phyloP scores from a whole-genome alignment of 92 coral and sea anemone species.

The Siderastrea siderea region DNA sequence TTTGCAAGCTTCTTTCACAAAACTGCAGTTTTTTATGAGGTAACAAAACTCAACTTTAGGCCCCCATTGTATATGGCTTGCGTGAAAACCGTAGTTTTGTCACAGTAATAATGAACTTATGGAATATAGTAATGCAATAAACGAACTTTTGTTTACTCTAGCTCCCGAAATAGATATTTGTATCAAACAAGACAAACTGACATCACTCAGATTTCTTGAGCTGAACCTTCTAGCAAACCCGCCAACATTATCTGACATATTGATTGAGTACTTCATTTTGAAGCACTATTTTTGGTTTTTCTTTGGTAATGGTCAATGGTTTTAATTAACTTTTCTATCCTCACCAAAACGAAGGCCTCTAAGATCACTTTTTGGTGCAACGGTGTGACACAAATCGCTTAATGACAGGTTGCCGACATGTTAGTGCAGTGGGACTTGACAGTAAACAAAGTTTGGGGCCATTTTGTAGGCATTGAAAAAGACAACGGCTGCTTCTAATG shows the following conservation, averaged over 20 bases:
- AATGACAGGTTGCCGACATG: background rate
- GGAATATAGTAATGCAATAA: constrained; percentile 22
- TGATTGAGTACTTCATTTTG: background rate
- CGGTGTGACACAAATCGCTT: constrained; percentile 4
- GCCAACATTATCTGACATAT: no score
- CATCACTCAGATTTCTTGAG: background rate
- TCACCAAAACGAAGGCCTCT: background rate
- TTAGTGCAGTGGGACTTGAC: background rate
- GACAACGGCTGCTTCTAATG: no score
- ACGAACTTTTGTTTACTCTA: background rate
- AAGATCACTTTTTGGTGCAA: background rate
- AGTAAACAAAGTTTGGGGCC: background rate
- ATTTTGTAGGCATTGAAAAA: no score
- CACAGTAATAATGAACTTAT: background rate
- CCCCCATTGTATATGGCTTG: no score
- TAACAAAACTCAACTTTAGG: no score
- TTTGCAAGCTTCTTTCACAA: no score
- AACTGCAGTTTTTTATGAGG: no score
- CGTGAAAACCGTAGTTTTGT: no score
- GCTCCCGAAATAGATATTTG: background rate
- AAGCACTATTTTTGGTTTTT: background rate
- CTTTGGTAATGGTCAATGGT: no score
- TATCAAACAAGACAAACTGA: background rate
- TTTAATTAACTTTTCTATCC: background rate
- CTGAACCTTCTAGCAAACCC: background rate